Base-by-base conservation (phyloP, 2,113 vertebrate species). In the Mugil cephalus region DNA sequence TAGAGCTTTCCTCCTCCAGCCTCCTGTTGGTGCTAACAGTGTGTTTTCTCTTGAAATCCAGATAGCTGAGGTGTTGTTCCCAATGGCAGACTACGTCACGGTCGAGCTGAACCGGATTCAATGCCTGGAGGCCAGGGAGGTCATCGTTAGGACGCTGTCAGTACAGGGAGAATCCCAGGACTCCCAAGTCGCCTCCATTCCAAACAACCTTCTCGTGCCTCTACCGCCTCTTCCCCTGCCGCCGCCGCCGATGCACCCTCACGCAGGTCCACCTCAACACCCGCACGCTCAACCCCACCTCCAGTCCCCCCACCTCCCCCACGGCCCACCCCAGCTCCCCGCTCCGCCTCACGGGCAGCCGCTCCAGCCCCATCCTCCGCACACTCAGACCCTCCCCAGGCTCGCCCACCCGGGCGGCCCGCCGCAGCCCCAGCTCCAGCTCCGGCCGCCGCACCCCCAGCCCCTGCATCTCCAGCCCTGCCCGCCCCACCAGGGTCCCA, bases 161-260 rank as follows among this genome's bases (percentile, higher is more conserved):
- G 91, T 90, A 0, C 97, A 99, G 88, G 98, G 98, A 21, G 98
- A 99, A 77, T 99, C 97, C 2, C 82, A 94, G 84, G 98, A 99
- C 91, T 98, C 98, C 0, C 67, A 76, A 15, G 81, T 80, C 5
- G 95, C 95, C 65, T 76, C 89, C 89, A 94, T 99, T 74, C 96
- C 97, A 77, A 85, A 93, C 4, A 95, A 96, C 86, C 95, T 99
- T 85, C 96, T 99, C 90, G 95, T 96, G 95, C 95, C 96, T 95
- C 95, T 95, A 74, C 84, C 91, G 46, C 79, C 66, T 0, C 42
- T 88, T 18, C 80, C 90, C 58, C 79, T 89, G 89, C 95, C 45
- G 9, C 40, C 87, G 84, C 60, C 92, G 84, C 60, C 92, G 81
- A 81, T 93, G 88, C 70, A 93, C 93, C 88, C 91, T 92, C 85